Evolutionary conservation across 1,140 invertebrate genomes (phyloP).

Genomic region (Temnothorax nylanderi): DNA sequence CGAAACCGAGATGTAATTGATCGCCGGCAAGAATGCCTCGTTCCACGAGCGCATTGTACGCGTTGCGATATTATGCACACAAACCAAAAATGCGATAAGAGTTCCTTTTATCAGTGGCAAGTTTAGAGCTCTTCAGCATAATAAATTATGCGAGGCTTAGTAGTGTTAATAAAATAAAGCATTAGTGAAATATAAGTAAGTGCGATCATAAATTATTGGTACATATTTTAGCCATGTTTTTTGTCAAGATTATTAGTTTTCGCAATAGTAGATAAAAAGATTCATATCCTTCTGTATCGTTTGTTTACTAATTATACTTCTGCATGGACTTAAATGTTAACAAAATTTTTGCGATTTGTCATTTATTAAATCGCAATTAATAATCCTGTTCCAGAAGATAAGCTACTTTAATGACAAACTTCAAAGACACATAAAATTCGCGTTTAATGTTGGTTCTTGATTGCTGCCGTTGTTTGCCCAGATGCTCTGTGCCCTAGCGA

Average conservation of each 20-base stretch:
- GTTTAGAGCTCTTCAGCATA: constrained; percentile 1
- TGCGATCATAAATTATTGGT: not conserved
- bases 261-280: not conserved
- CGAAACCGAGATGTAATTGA: constrained; percentile 60
- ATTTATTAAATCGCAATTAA: not conserved
- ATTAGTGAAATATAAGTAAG: not conserved
- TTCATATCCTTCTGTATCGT: not conserved
- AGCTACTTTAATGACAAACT: not conserved
- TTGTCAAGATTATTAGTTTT: not conserved
- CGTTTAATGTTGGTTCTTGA: not conserved
- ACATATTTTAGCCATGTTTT: not conserved
- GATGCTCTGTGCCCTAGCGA: not conserved
- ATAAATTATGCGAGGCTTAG: not conserved
- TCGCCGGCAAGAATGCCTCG: constrained; percentile 26
- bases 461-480: constrained; percentile 20
- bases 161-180: not conserved
- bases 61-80: constrained; percentile 20
- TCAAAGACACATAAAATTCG: constrained; percentile 7
- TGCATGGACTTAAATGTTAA: not conserved
- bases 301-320: not conserved
- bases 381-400: not conserved
- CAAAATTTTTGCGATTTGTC: not conserved
- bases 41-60: constrained; percentile 1
- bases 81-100: constrained; percentile 3
- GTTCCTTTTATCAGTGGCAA: not conserved